Conservation (phyloP, 2,888 invertebrate species). For the Lampropteryx suffumata region DNA sequence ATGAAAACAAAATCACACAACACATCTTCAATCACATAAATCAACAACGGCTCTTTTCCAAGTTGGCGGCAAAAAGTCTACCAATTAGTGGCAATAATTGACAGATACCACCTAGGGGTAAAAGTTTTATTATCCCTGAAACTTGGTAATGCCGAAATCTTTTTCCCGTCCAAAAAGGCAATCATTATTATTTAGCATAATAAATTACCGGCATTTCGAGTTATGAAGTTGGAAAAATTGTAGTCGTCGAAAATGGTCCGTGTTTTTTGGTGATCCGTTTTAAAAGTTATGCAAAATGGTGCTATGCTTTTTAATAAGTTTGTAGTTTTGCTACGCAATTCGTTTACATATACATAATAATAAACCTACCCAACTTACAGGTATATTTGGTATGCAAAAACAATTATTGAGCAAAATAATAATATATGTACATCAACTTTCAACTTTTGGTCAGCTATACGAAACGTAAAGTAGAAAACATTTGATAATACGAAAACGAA, state of each 20-base stretch:
- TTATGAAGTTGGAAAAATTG: slow-evolving; percentile 29
- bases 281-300: slow-evolving; percentile 17
- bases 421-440: too few relatives aligned
- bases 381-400: too few relatives aligned
- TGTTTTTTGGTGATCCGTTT: slow-evolving; percentile 20
- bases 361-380: too few relatives aligned
- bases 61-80: slow-evolving; percentile 10
- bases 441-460: too few relatives aligned
- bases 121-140: slow-evolving; percentile 31
- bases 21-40: too few relatives aligned
- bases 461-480: too few relatives aligned
- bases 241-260: slow-evolving; percentile 18
- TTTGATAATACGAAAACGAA: too few relatives aligned
- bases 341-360: not conserved
- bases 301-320: not conserved
- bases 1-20: too few relatives aligned
- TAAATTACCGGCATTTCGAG: slow-evolving; percentile 32
- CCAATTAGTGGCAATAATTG: slow-evolving; percentile 35
- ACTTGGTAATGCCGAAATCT: slow-evolving; percentile 30
- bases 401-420: too few relatives aligned
- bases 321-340: not conserved
- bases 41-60: not conserved
- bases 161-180: slow-evolving; percentile 28
- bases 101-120: slow-evolving; percentile 27
- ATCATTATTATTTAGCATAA: slow-evolving; percentile 38